These are phyloP conservation scores for Epicampocera succincta DNA, from an alignment of 2,888 invertebrate genomes.

Conservation along the genomic window DNA sequence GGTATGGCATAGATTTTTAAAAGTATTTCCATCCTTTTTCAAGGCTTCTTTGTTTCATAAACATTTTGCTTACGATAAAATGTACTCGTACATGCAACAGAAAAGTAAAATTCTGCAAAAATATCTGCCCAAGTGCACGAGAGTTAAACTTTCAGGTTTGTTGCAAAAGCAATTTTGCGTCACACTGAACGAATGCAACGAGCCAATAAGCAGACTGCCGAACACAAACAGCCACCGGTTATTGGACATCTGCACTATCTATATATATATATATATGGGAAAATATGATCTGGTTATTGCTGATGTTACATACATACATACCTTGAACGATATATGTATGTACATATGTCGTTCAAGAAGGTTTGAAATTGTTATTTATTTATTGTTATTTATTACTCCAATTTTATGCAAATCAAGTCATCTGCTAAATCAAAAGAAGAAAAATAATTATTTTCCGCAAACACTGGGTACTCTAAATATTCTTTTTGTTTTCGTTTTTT, in stretches of 20 bases:
- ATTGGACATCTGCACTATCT: not conserved
- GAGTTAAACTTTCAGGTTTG: conserved; percentile 58
- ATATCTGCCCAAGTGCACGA: conserved; percentile 13
- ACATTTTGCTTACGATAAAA: no score
- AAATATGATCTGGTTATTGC: conserved; percentile 16
- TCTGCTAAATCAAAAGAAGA: no score
- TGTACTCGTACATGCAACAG: no score
- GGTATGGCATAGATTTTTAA: no score
- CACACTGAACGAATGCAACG: conserved; percentile 18
- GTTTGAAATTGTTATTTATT: conserved; percentile 5
- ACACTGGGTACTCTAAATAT: no score
- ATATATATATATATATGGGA: not conserved
- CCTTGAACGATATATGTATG: not conserved
- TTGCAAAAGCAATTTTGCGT: conserved; percentile 54
- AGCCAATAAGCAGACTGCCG: not conserved
- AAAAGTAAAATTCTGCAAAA: not conserved
- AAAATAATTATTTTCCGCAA: not conserved
- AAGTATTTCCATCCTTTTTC: no score
- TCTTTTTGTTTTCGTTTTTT: no score
- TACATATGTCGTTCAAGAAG: not conserved
- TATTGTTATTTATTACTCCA: no score
- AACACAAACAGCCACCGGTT: not conserved
- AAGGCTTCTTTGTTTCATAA: no score
- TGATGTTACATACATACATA: not conserved
- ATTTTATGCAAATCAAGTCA: no score